Base-by-base conservation (phyloP, 2,888 invertebrate genomes). In the Furcula furcula region DNA sequence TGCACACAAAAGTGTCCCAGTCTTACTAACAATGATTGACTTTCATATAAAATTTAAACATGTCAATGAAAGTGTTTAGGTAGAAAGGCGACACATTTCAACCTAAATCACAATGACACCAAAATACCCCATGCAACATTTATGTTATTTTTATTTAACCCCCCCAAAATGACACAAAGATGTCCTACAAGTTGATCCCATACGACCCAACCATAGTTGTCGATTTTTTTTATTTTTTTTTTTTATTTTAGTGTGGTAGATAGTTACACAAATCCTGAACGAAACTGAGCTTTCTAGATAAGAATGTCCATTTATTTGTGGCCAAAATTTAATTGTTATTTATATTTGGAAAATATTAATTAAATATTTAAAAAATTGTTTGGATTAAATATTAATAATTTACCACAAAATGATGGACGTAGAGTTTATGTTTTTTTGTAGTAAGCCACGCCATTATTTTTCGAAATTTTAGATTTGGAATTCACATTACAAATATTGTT, bases 281-380 rank as follows among this genome's bases (percentile, higher is more conserved):
- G 84, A 82, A 73, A 82, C 85, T 86, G 87, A 84, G 86, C 81
- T 76, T 77, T 71, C 70, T 76, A 77, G 76, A 56, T 57, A 58
- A 66, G 52, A 66, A 68, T 61, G 76, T 76, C 82, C 75, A 76
- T 79, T 81, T 69, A 46, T 77, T 84, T 85, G 81, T 80, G 82
- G 72, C 44, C 34, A 36, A 29, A 42, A 52, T 37, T 29, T 35
- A 15, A 47, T 30, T n/a, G 25, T 27, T 9, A 7, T 27, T 11
- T 10, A 21, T 21, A 6, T 16, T 28, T 14, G 19, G 5, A 4
- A 11, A 28, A 23, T n/a, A n/a, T n/a, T n/a, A n/a, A n/a, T n/a
- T n/a, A n/a, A n/a, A n/a, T n/a, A 31, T 7, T 12, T 13, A 10
- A 7, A 19, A 11, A 13, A 2, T 18, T 23, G 14, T 18, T n/a